Evolutionary conservation across 2,888 invertebrate species (phyloP), one percentile per base, ranked within the genome.

Genomic region (Himalopsyche japonica): DNA sequence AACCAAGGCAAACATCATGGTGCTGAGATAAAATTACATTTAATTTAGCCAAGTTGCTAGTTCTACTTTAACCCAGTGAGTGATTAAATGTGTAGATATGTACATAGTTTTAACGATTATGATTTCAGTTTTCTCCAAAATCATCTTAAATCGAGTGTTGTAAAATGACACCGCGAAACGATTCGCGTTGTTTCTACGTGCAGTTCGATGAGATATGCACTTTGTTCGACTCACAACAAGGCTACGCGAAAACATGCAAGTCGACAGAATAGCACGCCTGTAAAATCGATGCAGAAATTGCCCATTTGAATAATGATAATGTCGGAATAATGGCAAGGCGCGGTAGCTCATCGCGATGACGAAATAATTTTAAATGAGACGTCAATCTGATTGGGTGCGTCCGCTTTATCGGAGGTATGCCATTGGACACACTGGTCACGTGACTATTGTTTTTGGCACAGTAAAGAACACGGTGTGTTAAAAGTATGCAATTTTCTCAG

Each of bases 221-320:
- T 43, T 43, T 15, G 43, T 43, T 43, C 43, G 43, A 15, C 43
- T 43, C 43, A 15, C 15, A 24, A 10, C 20, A 24, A 20, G 12
- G 70, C 3, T 70, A 27, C 12, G 78, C 78, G 78, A 78, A 30
- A 57, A 57, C 78, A 82, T 64, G 78, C 78, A 78, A 79, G n/a
- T 79, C 79, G 77, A 79, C 82, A 79, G 77, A 70, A 34, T 76
- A 80, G 49, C 43, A 43, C 15, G 43, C 15, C 43, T 47, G 79
- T 57, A 79, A 76, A 70, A 76, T 83, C 76, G 49, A 49, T 80
- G 80, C 83, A 48, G 79, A 64, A 80, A 80, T 64, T 70, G 80
- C 27, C 76, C 37, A 84, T 84, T 84, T 84, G 84, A 84, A 84
- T 82, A 82, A 84, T 80, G 82, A 84, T 43, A 48, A 48, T 70